Evolutionary conservation across 2,797 vertebrate genomes (phyloP).

Genomic region (Scomberomorus guttatus): DNA sequence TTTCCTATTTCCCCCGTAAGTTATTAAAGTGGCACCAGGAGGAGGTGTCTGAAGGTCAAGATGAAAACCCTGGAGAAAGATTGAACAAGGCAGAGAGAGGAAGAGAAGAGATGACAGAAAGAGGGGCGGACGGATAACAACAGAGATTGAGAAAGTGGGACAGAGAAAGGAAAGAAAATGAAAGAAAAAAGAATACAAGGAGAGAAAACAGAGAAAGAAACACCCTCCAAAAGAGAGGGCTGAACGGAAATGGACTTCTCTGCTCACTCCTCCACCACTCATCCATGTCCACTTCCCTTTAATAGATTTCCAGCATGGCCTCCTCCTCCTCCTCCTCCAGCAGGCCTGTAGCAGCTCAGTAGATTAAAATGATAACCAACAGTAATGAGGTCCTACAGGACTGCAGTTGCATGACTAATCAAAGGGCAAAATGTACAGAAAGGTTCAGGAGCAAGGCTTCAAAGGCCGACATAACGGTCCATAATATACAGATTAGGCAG

Average conservation of each 20-base stretch:
- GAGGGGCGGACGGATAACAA: conserved; percentile 50
- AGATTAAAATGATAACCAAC: conserved; percentile 80
- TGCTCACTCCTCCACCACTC: conserved; percentile 55
- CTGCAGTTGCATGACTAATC: conserved; percentile 74
- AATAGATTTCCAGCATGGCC: conserved; percentile 74
- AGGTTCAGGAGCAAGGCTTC: conserved; percentile 52
- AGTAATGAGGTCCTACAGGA: conserved; percentile 83
- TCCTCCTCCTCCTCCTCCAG: conserved; percentile 54
- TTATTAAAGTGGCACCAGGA: conserved; percentile 79
- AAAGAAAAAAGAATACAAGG: conserved; percentile 13
- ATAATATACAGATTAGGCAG: conserved; percentile 57
- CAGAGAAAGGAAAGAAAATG: conserved; percentile 29
- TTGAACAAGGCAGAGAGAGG: conserved; percentile 24
- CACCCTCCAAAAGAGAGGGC: conserved; percentile 16
- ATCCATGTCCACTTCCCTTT: conserved; percentile 73
- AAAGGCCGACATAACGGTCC: conserved; percentile 26
- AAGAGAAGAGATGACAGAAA: conserved; percentile 48
- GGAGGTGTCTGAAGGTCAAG: conserved; percentile 81
- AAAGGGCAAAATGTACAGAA: conserved; percentile 66
- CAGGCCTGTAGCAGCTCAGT: conserved; percentile 59
- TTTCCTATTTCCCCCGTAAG: conserved; percentile 74
- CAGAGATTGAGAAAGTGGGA: conserved; percentile 42
- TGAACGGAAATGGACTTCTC: conserved; percentile 46
- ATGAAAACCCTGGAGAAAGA: conserved; percentile 69
- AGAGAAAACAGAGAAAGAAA: conserved; percentile 31